Evolutionary conservation across 2,888 invertebrate genomes (phyloP).

Genomic region (Noctua janthe): DNA sequence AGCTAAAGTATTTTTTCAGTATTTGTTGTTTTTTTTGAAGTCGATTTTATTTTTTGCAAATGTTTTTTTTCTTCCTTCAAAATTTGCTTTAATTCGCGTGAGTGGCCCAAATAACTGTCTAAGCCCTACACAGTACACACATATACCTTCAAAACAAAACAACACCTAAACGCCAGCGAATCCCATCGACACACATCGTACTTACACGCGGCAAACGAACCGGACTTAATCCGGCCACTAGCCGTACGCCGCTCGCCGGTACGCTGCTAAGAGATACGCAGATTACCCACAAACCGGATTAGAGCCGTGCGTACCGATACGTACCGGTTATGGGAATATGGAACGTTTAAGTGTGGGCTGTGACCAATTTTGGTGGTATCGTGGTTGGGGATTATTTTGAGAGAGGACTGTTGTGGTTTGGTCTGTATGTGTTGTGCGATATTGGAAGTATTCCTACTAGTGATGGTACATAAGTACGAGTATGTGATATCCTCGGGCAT

Average conservation of each 20-base stretch:
- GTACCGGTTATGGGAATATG: conserved; percentile 40
- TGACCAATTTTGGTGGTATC: conserved; percentile 26
- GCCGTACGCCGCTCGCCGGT: conserved; percentile 36
- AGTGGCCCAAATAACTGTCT: too few species aligned
- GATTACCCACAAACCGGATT: conserved; percentile 68
- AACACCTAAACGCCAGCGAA: conserved; percentile 44
- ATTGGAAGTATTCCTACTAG: neutral
- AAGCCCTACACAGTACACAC: neutral
- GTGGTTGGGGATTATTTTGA: conserved; percentile 8
- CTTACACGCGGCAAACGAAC: conserved; percentile 62
- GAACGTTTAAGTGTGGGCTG: conserved; percentile 20
- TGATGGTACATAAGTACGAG: neutral
- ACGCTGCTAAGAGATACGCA: conserved; percentile 66
- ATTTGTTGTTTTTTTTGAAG: too few species aligned
- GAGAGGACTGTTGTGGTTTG: conserved; percentile 9
- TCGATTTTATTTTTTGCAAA: neutral
- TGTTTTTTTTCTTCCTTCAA: neutral
- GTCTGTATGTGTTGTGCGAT: neutral
- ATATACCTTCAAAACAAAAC: conserved; percentile 16
- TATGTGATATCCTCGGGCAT: neutral
- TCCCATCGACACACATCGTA: conserved; percentile 46
- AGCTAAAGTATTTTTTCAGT: too few species aligned
- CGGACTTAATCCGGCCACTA: conserved; percentile 62
- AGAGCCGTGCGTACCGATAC: conserved; percentile 57
- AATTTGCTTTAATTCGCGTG: too few species aligned